These are phyloP conservation scores for Sinodicranocentrus sp. DNA, from an alignment of 2,888 invertebrate species.

Conservation along the genomic window DNA sequence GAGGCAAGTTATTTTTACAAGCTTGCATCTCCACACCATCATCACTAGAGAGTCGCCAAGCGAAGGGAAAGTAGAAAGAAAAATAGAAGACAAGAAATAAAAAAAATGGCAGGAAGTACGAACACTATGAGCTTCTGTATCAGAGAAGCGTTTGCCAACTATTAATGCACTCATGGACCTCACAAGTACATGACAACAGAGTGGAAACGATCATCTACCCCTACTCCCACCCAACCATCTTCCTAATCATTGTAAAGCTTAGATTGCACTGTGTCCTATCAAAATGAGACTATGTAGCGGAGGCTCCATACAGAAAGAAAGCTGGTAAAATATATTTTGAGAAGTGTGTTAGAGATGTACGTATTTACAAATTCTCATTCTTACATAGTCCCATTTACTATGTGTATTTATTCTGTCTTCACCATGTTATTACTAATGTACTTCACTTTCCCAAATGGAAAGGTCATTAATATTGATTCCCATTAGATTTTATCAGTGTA, in stretches of 20 bases:
- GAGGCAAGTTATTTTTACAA: slow-evolving; percentile 28
- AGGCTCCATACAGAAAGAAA: too few relatives aligned
- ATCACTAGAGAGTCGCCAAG: slow-evolving; percentile 2
- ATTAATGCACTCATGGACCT: slow-evolving; percentile 2
- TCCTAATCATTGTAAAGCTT: background rate
- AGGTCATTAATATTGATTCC: slow-evolving; percentile 73
- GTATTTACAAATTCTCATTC: background rate
- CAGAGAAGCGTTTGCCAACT: background rate
- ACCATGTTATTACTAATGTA: slow-evolving; percentile 39
- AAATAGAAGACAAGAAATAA: background rate
- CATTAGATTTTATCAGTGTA: slow-evolving; percentile 73
- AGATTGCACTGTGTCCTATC: too few relatives aligned
- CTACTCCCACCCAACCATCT: too few relatives aligned
- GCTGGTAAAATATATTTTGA: too few relatives aligned
- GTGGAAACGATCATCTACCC: slow-evolving; percentile 22
- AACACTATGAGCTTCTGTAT: background rate
- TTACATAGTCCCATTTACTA: background rate
- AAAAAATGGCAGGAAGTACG: slow-evolving; percentile 11
- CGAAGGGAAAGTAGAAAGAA: background rate
- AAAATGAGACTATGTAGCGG: too few relatives aligned
- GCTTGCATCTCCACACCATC: slow-evolving; percentile 38
- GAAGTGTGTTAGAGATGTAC: background rate
- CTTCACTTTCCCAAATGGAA: slow-evolving; percentile 66
- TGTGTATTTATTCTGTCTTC: slow-evolving; percentile 8
- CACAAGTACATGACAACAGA: background rate